Conservation (phyloP, 2,888 invertebrate species). For the Scaptomyza cyrtandrae region DNA sequence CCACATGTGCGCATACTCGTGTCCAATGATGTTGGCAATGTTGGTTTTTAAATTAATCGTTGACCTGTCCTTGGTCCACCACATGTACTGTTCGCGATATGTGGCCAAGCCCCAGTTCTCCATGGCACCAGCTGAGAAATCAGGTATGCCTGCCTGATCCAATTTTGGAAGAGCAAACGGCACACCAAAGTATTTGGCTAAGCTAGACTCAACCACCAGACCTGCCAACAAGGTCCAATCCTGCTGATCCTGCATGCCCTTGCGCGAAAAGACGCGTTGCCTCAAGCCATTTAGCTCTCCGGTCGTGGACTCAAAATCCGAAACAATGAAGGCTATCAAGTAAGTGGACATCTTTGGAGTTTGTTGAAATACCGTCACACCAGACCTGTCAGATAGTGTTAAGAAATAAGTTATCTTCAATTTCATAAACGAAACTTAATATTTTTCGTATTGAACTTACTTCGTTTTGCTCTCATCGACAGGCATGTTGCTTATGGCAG, state of each 20-base stretch:
- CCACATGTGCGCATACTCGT: constrained; percentile 90
- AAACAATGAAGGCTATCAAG: constrained; percentile 91
- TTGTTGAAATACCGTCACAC: constrained; percentile 82
- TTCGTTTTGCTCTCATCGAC: constrained; percentile 39
- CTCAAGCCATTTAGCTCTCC: constrained; percentile 64
- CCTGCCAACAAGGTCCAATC: constrained; percentile 91
- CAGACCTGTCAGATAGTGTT: constrained; percentile 22
- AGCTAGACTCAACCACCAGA: constrained; percentile 88
- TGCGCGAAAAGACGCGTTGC: constrained; percentile 80
- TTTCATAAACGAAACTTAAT: neutral
- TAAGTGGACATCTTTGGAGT: constrained; percentile 91
- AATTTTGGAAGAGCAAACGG: constrained; percentile 91
- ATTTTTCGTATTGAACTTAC: constrained; percentile 28
- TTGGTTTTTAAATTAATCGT: constrained; percentile 76
- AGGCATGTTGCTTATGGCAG: constrained; percentile 85
- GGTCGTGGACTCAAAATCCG: constrained; percentile 85
- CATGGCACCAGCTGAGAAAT: constrained; percentile 95
- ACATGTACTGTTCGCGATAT: constrained; percentile 81
- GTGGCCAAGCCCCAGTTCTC: constrained; percentile 97
- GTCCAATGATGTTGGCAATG: constrained; percentile 86
- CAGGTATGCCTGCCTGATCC: constrained; percentile 94
- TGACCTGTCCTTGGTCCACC: constrained; percentile 74
- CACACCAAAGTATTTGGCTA: constrained; percentile 90
- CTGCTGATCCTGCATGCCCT: constrained; percentile 84
- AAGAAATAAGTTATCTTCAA: neutral